Evolutionary conservation across 2,113 vertebrate species (phyloP), one percentile per base, ranked within the genome.

Genomic region (Ammodytes marinus): DNA sequence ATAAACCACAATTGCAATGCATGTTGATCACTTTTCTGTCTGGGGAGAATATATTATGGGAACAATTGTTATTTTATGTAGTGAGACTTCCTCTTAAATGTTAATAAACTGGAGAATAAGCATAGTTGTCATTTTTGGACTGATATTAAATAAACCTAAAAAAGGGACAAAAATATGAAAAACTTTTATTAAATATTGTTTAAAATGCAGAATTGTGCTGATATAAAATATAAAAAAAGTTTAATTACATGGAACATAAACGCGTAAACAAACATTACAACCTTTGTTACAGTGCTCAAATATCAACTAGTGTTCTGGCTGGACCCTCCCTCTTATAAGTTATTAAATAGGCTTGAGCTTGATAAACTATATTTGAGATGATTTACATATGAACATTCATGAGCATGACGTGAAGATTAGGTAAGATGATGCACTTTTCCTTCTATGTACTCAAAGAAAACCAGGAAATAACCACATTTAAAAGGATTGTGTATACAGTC

Each of bases 181-280:
- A 70, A 63, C 40, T 49, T 94, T 93, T 90, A 93, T 94, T 94
- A 85, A 92, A 93, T 91, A 91, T 46, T 54, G 66, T 78, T 76
- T 79, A 86, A 85, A 88, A 83, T 69, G 82, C 75, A 86, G 59
- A 84, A 19, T 55, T 70, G 77, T 53, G 54, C 13, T 7, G 12
- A 58, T 76, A 82, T 65, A 73, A 86, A 85, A 86, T 55, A 79
- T 46, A 4, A 57, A 75, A 27, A 8, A 71, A 42, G 63, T 37
- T 73, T 55, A 70, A 2, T 6, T 12, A 68, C 15, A 55, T 55
- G 52, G n/a, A 12, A 49, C 12, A 13, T 55, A 76, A 66, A 83
- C 52, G 63, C 11, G 12, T 73, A 4, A 47, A 82, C 50, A 68
- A 72, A 67, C 52, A 53, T 49, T 52, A 45, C 7, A 11, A 63